These are phyloP conservation scores for Rotaria macrura DNA, from an alignment of 2,888 invertebrate species.

Conservation along the genomic window DNA sequence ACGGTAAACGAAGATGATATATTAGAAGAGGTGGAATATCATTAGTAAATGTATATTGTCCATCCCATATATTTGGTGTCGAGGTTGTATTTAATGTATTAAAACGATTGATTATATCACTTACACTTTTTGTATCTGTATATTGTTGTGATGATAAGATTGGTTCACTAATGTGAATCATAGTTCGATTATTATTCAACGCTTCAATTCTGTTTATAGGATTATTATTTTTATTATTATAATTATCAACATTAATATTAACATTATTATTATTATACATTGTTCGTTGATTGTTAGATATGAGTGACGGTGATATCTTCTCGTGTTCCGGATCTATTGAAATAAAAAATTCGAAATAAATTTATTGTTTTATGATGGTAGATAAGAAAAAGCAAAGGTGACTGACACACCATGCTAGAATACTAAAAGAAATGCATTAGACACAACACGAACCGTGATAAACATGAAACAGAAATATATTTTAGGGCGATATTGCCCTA, in stretches of 20 bases:
- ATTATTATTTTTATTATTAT: not conserved
- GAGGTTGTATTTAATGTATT: not conserved
- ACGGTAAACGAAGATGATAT: not conserved
- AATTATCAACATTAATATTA: no score
- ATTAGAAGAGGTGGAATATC: not conserved
- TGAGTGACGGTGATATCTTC: not conserved
- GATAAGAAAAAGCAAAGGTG: not conserved
- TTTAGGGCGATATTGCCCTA: not conserved
- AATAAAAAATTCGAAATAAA: not conserved
- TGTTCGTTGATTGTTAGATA: not conserved
- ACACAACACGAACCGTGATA: not conserved
- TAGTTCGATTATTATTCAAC: constrained; percentile 3
- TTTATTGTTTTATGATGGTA: not conserved
- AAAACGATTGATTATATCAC: constrained; percentile 20
- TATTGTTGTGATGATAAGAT: not conserved
- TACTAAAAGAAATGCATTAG: not conserved
- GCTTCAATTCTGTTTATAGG: not conserved
- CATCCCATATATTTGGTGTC: not conserved
- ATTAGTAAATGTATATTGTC: not conserved
- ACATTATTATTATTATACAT: not conserved
- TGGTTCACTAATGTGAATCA: not conserved
- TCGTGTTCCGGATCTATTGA: not conserved
- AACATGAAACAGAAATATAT: not conserved
- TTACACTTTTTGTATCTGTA: not conserved
- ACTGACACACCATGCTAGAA: not conserved